Percentiles rank a stretch among this genome's conserved stretches.
Conservation (phyloP, 2,888 invertebrate genomes). For the Sabellastarte sp. region DNA sequence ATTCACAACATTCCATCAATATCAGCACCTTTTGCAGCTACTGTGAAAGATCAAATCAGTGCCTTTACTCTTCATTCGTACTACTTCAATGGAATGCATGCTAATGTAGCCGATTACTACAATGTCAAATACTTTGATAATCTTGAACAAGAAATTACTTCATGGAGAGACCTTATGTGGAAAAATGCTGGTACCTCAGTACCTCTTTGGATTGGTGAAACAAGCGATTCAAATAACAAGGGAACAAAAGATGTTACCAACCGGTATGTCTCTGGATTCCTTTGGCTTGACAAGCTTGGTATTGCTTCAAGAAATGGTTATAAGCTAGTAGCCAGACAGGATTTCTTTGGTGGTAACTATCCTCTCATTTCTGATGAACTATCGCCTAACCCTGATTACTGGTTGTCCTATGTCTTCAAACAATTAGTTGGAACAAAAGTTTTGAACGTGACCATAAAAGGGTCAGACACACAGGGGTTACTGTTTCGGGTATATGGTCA, state of each 20-base stretch:
- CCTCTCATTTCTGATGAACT: not conserved
- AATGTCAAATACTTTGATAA: not conserved
- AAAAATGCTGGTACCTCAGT: not conserved
- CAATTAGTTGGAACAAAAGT: not conserved
- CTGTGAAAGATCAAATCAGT: not conserved
- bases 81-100: not conserved
- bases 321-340: not conserved
- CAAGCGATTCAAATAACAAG: not conserved
- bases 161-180: not conserved
- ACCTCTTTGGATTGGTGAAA: not conserved
- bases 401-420: not conserved
- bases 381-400: not conserved
- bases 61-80: not conserved
- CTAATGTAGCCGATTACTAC: not conserved
- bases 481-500: not conserved
- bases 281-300: conserved; percentile 4
- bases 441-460: not conserved
- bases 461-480: too few relatives aligned
- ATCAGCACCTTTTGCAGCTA: not conserved
- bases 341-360: not conserved
- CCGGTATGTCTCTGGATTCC: not conserved
- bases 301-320: not conserved
- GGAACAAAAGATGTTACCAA: not conserved
- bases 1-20: not conserved
- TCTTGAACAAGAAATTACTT: not conserved